Percentiles rank a stretch among this genome's conserved stretches.
Evolutionary conservation across 2,113 vertebrate species (phyloP).

Genomic region (Microtus oregoni): DNA sequence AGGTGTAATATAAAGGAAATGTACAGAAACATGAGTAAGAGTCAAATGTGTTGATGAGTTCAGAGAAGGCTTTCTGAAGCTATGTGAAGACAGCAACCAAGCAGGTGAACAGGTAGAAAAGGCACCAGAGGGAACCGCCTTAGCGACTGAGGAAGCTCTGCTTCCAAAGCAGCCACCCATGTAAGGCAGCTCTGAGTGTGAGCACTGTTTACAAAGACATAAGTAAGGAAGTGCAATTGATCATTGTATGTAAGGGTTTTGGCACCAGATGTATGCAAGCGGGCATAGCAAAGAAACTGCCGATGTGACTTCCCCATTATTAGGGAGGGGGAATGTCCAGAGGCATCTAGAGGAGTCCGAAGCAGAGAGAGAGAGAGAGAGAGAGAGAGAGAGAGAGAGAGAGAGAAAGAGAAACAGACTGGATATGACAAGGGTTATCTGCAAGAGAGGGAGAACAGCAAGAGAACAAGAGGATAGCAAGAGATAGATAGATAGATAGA

Average conservation of each 20-base stretch:
- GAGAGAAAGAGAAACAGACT: background rate
- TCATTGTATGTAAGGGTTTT: background rate
- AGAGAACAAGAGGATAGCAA: background rate
- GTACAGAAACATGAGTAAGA: background rate
- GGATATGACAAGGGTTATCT: background rate
- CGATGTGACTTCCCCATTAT: background rate
- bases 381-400: background rate
- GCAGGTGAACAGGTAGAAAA: background rate
- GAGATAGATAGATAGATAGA: background rate
- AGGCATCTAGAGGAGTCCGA: background rate
- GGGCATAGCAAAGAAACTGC: background rate
- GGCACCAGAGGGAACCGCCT: background rate
- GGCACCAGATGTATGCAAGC: background rate
- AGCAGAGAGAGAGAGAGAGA: background rate
- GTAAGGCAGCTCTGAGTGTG: background rate
- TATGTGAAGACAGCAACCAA: background rate
- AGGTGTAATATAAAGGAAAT: background rate
- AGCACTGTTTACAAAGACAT: background rate
- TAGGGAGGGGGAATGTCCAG: background rate
- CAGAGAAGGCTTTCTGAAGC: slow-evolving; percentile 25
- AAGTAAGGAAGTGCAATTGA: background rate
- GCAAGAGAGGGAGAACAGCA: background rate
- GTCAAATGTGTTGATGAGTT: background rate
- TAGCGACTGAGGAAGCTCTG: background rate
- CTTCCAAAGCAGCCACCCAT: background rate